A percentile compares a stretch with the other conserved stretches of the same genome.
phyloP scores from a whole-genome alignment of 2,797 vertebrate genomes.

The Danionella dracula region DNA sequence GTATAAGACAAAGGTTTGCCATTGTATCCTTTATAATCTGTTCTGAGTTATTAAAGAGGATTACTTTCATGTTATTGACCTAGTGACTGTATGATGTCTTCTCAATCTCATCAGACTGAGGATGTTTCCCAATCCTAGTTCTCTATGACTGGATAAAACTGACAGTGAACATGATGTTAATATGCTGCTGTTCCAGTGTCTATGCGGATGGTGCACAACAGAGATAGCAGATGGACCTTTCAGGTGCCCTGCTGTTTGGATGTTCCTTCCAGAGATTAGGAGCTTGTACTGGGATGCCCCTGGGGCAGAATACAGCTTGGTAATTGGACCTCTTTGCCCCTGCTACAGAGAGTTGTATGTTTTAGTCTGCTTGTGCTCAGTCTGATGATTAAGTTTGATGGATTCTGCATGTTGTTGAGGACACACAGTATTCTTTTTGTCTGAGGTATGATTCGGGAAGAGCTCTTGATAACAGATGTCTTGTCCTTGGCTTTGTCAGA shows the following conservation, averaged over 20 bases:
- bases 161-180: background rate
- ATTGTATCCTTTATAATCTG: too few species aligned
- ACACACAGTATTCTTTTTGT: too few species aligned
- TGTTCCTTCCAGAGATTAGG: conserved; percentile 7
- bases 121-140: background rate
- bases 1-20: too few species aligned
- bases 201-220: conserved; percentile 28
- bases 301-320: conserved; percentile 26
- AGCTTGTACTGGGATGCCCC: background rate
- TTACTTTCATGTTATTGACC: background rate
- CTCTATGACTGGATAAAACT: background rate
- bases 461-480: conserved; percentile 15
- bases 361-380: background rate
- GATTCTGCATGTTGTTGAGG: background rate
- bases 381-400: background rate
- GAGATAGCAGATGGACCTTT: too few species aligned
- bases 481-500: background rate
- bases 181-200: background rate
- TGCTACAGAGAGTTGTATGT: background rate
- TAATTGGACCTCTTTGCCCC: conserved; percentile 4
- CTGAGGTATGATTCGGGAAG: background rate
- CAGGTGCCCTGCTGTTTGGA: conserved; percentile 8
- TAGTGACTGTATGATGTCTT: background rate
- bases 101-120: background rate
- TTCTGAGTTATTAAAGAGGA: conserved; percentile 1